Evolutionary conservation across 2,888 invertebrate genomes (phyloP), one percentile per base, ranked within the genome.

Genomic region (Zelleria hepariella): DNA sequence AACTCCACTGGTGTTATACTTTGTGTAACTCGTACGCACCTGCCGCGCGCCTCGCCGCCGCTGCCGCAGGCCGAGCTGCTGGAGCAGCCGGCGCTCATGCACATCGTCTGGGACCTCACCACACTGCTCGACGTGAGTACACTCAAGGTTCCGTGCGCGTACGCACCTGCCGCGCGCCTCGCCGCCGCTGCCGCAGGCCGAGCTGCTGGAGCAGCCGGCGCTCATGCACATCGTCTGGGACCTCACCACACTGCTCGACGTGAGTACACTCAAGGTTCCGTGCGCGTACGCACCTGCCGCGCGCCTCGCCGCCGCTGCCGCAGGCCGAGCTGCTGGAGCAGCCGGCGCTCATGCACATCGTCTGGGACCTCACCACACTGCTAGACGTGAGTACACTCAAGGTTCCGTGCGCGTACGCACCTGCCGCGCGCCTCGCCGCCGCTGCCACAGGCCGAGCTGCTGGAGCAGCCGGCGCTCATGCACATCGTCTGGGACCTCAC

Each of bases 271-370:
- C 96, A 64, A 93, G 94, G 61, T 94, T 94, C 80, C 91, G 96
- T 73, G 93, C 95, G 62, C 93, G 95, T n/a, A 94, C 94, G 72
- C 95, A 94, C 83, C 92, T 95, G 73, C 96, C 98, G 15, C 92
- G 95, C 55, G 94, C 94, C 69, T 94, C 95, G 71, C 98, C 98
- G 32, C 91, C 94, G 23, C 86, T 98, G 66, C 97, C 98, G 24
- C 96, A 96, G 69, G 92, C 93, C 57, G 97, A 98, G 65, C 89
- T 98, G 15, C 90, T 96, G 61, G 96, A 96, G 68, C 95, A 97
- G 75, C 94, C 96, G 5, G 90, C 92, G 51, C 90, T 98, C 55
- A 92, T 93, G 63, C 93, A 94, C 72, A 91, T 95, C 66, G 91
- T 98, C 59, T 90, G 96, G 70, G 97, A 97, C 72, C 88, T 98